Evolutionary conservation across 2,797 vertebrate species (phyloP).

Genomic region (Danio albolineatus): DNA sequence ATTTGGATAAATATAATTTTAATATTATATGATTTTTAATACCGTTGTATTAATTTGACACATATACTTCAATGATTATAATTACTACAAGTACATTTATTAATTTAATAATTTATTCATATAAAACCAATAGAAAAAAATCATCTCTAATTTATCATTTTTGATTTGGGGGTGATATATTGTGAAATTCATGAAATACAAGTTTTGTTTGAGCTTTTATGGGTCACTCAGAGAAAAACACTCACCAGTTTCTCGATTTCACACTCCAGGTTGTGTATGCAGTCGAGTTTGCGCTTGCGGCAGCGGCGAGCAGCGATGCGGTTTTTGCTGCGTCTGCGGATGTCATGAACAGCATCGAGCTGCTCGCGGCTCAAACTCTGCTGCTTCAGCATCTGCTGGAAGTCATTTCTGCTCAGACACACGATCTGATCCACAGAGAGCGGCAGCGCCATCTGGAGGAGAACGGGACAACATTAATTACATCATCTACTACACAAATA

Average conservation of each 20-base stretch:
- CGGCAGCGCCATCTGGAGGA: constrained; percentile 87
- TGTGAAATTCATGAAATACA: neutral
- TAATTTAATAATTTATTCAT: too few relatives aligned
- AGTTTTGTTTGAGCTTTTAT: neutral
- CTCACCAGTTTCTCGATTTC: constrained; percentile 96
- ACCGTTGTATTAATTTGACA: too few relatives aligned
- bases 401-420: constrained; percentile 91
- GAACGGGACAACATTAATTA: neutral
- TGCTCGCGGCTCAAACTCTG: constrained; percentile 89
- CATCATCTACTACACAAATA: neutral
- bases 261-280: constrained; percentile 92
- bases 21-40: too few relatives aligned
- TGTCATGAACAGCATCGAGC: constrained; percentile 92
- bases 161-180: neutral
- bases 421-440: constrained; percentile 90
- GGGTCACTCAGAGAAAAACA: constrained; percentile 5
- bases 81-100: too few relatives aligned
- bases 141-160: neutral
- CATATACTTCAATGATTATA: too few relatives aligned
- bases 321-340: constrained; percentile 95
- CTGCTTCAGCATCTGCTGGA: constrained; percentile 93
- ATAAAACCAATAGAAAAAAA: neutral
- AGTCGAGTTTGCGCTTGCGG: constrained; percentile 96
- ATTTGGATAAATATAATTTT: too few relatives aligned
- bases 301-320: constrained; percentile 96